Conservation (phyloP, 2,797 vertebrate species). For the Notolepis coatsorum region DNA sequence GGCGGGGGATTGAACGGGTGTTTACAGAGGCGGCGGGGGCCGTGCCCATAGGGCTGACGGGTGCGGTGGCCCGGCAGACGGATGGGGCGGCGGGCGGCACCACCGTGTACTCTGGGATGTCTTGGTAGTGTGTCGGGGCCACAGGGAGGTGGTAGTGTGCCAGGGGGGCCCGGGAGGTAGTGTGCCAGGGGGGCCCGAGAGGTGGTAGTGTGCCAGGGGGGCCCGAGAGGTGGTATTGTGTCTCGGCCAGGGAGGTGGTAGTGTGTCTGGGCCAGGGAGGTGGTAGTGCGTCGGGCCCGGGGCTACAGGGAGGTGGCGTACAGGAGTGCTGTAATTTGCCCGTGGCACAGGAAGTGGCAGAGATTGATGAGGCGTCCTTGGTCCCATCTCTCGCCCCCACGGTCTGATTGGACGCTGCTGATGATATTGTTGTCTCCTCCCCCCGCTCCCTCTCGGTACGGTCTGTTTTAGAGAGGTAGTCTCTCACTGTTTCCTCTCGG, state of each 20-base stretch:
- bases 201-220: not conserved
- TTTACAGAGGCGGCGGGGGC: slow-evolving; percentile 30
- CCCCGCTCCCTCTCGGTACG: not conserved
- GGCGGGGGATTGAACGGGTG: slow-evolving; percentile 42
- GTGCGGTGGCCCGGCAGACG: slow-evolving; percentile 36
- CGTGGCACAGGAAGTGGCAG: slow-evolving; percentile 11
- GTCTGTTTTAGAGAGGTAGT: slow-evolving; percentile 3
- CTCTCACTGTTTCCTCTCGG: no score
- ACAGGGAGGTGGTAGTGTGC: not conserved
- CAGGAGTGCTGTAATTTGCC: slow-evolving; percentile 1
- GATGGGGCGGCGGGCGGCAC: not conserved
- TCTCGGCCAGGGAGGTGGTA: not conserved
- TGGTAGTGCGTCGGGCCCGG: slow-evolving; percentile 14
- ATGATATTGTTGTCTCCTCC: slow-evolving; percentile 28
- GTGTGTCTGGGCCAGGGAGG: not conserved
- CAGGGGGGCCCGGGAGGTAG: no score
- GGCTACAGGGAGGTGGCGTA: slow-evolving; percentile 4
- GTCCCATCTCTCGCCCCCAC: slow-evolving; percentile 35
- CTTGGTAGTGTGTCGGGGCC: not conserved
- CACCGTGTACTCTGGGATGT: not conserved
- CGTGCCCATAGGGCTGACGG: slow-evolving; percentile 39
- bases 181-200: no score
- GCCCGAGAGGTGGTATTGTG: not conserved
- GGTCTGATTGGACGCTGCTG: slow-evolving; percentile 37
- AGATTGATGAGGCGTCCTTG: slow-evolving; percentile 63